Evolutionary conservation across 53 echinoderm and acorn worm genomes (phyloP), one percentile per base, ranked within the genome.

Genomic region (Hippasteria phrygiana): DNA sequence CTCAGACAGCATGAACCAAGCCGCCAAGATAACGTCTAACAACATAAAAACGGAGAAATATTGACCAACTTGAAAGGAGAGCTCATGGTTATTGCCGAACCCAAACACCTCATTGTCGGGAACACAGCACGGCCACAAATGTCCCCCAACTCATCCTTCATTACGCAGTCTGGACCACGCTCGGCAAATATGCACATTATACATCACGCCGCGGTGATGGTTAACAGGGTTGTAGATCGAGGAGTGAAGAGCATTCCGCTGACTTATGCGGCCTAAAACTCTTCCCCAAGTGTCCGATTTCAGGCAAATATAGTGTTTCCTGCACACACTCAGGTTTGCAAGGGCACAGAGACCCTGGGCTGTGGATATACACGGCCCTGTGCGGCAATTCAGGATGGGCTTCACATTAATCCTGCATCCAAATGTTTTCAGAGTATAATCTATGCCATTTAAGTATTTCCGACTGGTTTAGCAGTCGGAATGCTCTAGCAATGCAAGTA

Each of bases 121-220:
- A 37, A 67, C 36, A 67, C 69, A 16, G 69, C 36, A 11, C 69
- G 11, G 35, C 12, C 34, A 22, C 35, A 67, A 67, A 22, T 16
- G 47, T n/a, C n/a, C 59, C 11, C 46, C 59, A 20, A 59, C 59
- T 12, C 26, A 8, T 26, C 41, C 82, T 41, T 66, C 47, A 82
- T 82, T 66, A 62, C 82, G 46, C 31, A 66, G 66, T 71, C 85
- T 16, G 18, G 31, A 51, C 50, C 85, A 54, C 33, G 85, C 12
- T 78, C 37, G 38, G 36, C 70, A 85, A 85, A 85, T 71, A 85
- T 71, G 71, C 71, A n/a, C 36, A 24, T 41, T 43, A 36, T 24
- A 59, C 13, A 35, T 48, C 48, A 48, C 12, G 36, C 36, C 69
- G 36, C 26, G 59, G 7, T 26, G 4, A 59, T 6, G 26, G 59